These are phyloP conservation scores for Anniella stebbinsi DNA, from an alignment of 2,797 vertebrate genomes.

Conservation along the genomic window DNA sequence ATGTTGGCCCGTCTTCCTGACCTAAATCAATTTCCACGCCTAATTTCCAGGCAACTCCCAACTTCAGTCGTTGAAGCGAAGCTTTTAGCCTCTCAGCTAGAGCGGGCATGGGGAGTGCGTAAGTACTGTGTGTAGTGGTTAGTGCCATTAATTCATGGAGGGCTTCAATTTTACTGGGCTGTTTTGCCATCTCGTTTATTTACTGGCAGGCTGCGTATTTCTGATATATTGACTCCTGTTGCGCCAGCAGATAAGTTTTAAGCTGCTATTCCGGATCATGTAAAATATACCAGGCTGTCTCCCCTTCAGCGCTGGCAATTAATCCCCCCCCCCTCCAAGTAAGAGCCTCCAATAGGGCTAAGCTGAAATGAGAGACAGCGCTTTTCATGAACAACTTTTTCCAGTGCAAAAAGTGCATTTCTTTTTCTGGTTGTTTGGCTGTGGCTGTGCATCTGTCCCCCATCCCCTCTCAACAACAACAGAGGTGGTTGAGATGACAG, in stretches of 20 bases:
- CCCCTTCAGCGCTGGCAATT: neutral
- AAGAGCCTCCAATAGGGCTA: neutral
- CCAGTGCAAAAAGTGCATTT: too few relatives aligned
- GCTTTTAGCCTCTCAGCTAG: constrained; percentile 22
- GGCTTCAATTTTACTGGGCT: constrained; percentile 40
- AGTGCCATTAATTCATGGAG: constrained; percentile 14
- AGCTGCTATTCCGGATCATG: neutral
- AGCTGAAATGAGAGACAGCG: neutral
- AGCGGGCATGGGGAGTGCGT: neutral
- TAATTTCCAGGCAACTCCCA: rapidly evolving
- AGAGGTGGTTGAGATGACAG: neutral
- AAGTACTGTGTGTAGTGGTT: neutral
- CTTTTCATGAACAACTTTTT: neutral
- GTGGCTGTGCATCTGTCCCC: neutral
- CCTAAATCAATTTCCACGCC: constrained; percentile 30
- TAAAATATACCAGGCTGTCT: neutral
- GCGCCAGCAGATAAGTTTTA: constrained; percentile 35
- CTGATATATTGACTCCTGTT: constrained; percentile 31
- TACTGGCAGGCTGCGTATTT: constrained; percentile 18
- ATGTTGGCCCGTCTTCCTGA: constrained; percentile 37
- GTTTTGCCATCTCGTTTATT: constrained; percentile 45
- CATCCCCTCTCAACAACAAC: neutral
- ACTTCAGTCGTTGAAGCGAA: neutral
- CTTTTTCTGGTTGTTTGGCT: neutral
- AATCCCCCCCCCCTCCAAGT: neutral